Evolutionary conservation across 2,113 vertebrate genomes (phyloP), one percentile per base, ranked within the genome.

Genomic region (Pteruthius melanotis): DNA sequence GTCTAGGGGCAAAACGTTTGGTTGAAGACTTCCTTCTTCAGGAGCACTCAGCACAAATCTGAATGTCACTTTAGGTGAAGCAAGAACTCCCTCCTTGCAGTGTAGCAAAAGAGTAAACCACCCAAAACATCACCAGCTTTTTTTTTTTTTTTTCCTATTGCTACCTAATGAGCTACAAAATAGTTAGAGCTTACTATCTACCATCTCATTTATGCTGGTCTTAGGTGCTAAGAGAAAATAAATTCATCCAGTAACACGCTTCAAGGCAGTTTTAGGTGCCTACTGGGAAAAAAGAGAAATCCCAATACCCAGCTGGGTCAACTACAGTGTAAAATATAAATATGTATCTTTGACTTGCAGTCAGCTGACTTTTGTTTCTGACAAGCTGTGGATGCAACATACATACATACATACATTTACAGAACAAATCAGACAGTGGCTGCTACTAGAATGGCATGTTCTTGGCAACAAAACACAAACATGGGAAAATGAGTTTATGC

Each of bases 271-370:
- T 80, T 74, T 37, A 82, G 30, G 35, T 33, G 8, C 40, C 75
- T 63, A 15, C 1, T 6, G 0, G 13, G 37, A 60, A 83, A 78
- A 92, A 68, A 60, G 16, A 69, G 77, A 91, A 90, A 61, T 53
- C 16, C 18, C 42, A 66, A 64, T 44, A 31, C 13, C 14, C 28
- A 72, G 21, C 20, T 60, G 44, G 33, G 42, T 60, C 57, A 47
- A 56, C 27, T 42, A 19, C 0, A 68, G 4, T 19, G 39, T 21
- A 60, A 87, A 83, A 70, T 5, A 81, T 11, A 69, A 75, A 57
- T 1, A 2, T 0, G 1, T 15, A 47, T 50, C 56, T 23, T 35
- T 0, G 0, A 79, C 40, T 60, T 75, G 26, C 28, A 74, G 42
- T 74, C 60, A 66, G 60, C n/a, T 66, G 30, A 5, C 12, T 61